These are phyloP conservation scores for Aphyosemion australe DNA, from an alignment of 2,113 vertebrate genomes.

Conservation along the genomic window DNA sequence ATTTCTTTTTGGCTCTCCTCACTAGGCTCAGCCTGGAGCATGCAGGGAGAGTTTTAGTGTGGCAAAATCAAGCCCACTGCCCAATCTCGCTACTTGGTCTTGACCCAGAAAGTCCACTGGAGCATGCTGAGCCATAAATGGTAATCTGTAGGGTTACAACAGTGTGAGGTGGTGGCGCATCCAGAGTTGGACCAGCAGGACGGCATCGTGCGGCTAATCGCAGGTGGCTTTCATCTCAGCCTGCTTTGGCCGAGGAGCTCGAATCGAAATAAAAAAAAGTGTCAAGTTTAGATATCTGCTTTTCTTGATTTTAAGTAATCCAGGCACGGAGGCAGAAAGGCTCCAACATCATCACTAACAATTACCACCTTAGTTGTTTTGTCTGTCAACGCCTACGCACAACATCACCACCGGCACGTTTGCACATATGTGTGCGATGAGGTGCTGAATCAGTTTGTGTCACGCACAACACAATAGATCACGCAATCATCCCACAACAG, in stretches of 20 bases:
- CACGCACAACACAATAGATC: slow-evolving; percentile 40
- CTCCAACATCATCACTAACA: slow-evolving; percentile 27
- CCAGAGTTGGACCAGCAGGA: slow-evolving; percentile 63
- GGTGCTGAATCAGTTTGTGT: slow-evolving; percentile 31
- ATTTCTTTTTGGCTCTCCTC: slow-evolving; percentile 48
- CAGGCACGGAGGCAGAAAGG: background rate
- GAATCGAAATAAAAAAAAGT: slow-evolving; percentile 32
- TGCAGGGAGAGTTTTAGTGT: slow-evolving; percentile 45
- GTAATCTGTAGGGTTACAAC: slow-evolving; percentile 71
- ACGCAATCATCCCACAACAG: slow-evolving; percentile 13
- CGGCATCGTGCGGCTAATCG: slow-evolving; percentile 61
- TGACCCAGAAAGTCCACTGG: slow-evolving; percentile 72
- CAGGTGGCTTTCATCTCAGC: slow-evolving; percentile 64
- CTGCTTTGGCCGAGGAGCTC: slow-evolving; percentile 46
- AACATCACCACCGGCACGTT: slow-evolving; percentile 8
- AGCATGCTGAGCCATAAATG: slow-evolving; percentile 70
- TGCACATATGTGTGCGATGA: slow-evolving; percentile 12
- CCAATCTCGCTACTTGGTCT: slow-evolving; percentile 66
- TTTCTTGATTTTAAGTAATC: slow-evolving; percentile 17
- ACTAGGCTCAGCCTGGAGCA: slow-evolving; percentile 31
- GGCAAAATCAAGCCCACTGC: slow-evolving; percentile 54
- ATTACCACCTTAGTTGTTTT: slow-evolving; percentile 19
- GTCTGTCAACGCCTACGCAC: slow-evolving; percentile 10
- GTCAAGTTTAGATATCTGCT: slow-evolving; percentile 2
- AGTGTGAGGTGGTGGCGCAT: slow-evolving; percentile 50